Conservation (phyloP, 2,113 vertebrate genomes). For the Laticauda colubrina region DNA sequence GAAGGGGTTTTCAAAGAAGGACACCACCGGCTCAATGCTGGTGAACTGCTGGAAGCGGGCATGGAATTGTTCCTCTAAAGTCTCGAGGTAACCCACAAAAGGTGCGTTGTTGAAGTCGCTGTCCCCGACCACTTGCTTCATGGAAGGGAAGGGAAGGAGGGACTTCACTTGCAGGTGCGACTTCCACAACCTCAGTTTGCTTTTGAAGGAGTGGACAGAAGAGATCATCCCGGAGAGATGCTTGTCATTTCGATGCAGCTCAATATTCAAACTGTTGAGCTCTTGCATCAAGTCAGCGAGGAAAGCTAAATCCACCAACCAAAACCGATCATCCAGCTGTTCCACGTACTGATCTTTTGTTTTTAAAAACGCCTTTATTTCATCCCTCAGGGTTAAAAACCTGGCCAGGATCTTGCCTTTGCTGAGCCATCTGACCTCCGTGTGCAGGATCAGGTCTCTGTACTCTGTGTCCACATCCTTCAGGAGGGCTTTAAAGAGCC, state of each 20-base stretch:
- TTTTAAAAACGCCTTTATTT: background rate
- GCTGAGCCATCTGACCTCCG: background rate
- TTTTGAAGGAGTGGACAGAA: background rate
- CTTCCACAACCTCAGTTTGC: conserved; percentile 9
- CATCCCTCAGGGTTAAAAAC: background rate
- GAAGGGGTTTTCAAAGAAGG: conserved; percentile 2
- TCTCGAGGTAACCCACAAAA: background rate
- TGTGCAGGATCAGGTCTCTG: background rate
- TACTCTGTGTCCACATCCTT: background rate
- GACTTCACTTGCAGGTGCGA: background rate
- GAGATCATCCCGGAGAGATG: background rate
- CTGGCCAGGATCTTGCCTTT: background rate
- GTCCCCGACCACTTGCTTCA: background rate
- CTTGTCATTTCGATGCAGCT: background rate
- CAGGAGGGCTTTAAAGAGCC: conserved; percentile 4
- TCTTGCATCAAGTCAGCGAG: conserved; percentile 11
- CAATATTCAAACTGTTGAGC: conserved; percentile 4
- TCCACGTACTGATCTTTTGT: background rate
- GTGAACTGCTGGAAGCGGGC: background rate
- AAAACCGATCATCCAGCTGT: background rate
- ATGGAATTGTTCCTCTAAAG: background rate
- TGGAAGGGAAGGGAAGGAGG: background rate
- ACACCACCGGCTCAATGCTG: background rate
- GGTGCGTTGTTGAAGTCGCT: background rate
- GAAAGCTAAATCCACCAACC: background rate